Percentiles rank a stretch among this genome's conserved stretches.
These are phyloP conservation scores for Microcebus lehilahytsara DNA, from an alignment of 2,113 vertebrate species.

Conservation along the genomic window DNA sequence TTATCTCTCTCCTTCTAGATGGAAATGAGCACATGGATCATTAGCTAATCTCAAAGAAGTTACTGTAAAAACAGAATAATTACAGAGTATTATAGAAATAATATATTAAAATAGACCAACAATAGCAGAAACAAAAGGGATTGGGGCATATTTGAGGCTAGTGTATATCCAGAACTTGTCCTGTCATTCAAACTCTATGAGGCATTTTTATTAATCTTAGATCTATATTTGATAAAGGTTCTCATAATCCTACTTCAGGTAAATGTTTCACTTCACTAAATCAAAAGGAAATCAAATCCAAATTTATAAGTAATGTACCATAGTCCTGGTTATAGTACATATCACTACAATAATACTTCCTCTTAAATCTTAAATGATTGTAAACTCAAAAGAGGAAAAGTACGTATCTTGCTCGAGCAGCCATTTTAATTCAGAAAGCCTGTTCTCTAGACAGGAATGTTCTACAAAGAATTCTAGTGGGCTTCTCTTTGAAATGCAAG, in stretches of 20 bases:
- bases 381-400: not conserved
- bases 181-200: not conserved
- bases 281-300: not conserved
- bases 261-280: not conserved
- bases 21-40: not conserved
- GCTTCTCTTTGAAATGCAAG: not conserved
- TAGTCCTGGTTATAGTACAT: not conserved
- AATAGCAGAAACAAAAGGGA: not conserved
- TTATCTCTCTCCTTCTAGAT: not conserved
- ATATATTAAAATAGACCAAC: rapidly evolving
- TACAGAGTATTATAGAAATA: not conserved
- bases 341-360: not conserved
- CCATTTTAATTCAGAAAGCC: not conserved
- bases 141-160: not conserved
- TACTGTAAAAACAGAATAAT: not conserved
- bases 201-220: not conserved
- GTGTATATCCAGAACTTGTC: not conserved
- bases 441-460: not conserved
- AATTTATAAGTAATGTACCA: not conserved
- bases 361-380: not conserved
- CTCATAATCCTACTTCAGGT: not conserved
- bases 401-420: not conserved
- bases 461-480: not conserved
- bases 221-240: not conserved
- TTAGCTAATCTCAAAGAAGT: not conserved